phyloP scores from a whole-genome alignment of 2,113 vertebrate genomes.

The Saimiri boliviensis region DNA sequence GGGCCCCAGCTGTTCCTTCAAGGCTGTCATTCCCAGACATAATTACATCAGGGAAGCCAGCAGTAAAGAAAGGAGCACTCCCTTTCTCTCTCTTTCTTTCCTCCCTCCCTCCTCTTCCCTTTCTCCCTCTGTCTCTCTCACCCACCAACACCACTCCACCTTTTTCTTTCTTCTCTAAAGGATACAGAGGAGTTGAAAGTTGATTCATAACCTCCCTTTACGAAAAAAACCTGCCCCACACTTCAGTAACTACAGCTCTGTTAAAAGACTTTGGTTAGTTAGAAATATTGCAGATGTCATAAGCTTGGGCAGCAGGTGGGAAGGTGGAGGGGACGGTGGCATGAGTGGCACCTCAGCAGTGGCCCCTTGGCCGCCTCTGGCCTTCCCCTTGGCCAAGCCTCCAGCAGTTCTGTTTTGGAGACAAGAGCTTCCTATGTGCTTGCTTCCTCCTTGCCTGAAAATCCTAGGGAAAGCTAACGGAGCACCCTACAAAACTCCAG shows the following conservation, averaged over 20 bases:
- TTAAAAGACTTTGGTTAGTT: neutral
- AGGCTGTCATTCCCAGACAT: constrained; percentile 37
- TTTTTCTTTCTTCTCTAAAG: neutral
- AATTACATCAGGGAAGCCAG: constrained; percentile 35
- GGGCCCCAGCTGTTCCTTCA: constrained; percentile 72
- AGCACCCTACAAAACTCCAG: neutral
- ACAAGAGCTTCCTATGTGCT: neutral
- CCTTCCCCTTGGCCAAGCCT: neutral
- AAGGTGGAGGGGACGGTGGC: too few relatives aligned
- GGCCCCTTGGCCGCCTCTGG: neutral
- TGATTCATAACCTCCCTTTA: neutral
- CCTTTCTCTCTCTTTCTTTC: neutral
- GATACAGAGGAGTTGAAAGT: neutral
- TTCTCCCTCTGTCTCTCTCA: too few relatives aligned
- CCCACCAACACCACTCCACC: neutral
- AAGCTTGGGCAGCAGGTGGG: neutral
- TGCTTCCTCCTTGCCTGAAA: neutral
- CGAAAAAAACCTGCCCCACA: neutral
- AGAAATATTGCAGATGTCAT: neutral
- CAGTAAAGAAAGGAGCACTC: neutral
- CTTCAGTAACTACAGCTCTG: neutral
- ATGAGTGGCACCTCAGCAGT: rapidly evolving
- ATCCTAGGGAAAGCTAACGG: neutral
- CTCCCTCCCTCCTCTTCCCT: too few relatives aligned
- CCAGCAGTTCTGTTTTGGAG: neutral